phyloP scores from a whole-genome alignment of 1,140 invertebrate species.

The Aricia agestis region DNA sequence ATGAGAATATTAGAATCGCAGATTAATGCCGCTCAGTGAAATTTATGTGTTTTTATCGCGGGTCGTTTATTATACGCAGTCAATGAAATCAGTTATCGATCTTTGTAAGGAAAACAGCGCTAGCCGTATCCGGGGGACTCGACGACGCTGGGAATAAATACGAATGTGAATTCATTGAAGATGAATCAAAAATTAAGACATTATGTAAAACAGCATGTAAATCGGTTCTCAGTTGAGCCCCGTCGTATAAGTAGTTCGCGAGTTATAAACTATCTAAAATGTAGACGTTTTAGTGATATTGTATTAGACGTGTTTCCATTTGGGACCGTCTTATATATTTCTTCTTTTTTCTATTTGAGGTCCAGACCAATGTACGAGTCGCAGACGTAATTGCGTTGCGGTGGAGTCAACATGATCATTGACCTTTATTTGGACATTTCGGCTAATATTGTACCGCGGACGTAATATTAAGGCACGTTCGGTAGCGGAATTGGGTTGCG shows the following conservation, averaged over 20 bases:
- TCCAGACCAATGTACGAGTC: background rate
- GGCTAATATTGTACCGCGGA: conserved; percentile 27
- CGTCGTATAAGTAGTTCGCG: background rate
- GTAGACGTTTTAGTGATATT: background rate
- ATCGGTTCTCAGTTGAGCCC: background rate
- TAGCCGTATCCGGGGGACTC: background rate
- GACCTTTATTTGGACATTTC: conserved; percentile 35
- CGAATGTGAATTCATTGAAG: background rate
- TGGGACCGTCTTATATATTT: background rate
- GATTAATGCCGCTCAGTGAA: background rate
- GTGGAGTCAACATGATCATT: conserved; percentile 37
- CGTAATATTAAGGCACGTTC: conserved; percentile 44
- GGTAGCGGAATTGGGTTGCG: conserved; percentile 58
- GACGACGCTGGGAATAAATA: background rate
- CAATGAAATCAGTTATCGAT: conserved; percentile 5
- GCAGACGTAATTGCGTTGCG: conserved; percentile 1
- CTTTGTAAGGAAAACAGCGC: background rate
- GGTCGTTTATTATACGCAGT: background rate
- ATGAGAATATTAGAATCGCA: background rate
- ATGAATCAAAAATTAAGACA: conserved; percentile 1
- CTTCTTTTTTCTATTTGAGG: background rate
- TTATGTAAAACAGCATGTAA: background rate
- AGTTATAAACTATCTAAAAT: background rate
- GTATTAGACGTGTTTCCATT: background rate
- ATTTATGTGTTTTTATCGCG: conserved; percentile 15